A percentile compares a stretch with the other conserved stretches of the same genome.
Evolutionary conservation across 2,113 vertebrate species (phyloP).

Genomic region (Trochalopteron elliotii): DNA sequence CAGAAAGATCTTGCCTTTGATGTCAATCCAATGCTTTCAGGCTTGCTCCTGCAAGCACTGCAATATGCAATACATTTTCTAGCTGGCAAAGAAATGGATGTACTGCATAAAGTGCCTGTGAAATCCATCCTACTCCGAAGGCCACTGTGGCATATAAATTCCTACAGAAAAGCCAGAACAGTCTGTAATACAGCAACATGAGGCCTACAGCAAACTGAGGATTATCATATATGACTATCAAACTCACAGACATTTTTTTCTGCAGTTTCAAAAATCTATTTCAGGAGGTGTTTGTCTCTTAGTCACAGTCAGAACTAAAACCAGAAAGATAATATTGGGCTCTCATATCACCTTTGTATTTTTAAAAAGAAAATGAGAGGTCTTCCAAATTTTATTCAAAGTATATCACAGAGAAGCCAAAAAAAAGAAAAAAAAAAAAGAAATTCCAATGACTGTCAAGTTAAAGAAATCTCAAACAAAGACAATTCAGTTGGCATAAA

Average conservation of each 20-base stretch:
- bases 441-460: neutral
- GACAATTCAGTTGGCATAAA: neutral
- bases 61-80: constrained; percentile 3
- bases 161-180: neutral
- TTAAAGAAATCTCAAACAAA: neutral
- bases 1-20: constrained; percentile 46
- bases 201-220: neutral
- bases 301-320: neutral
- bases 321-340: neutral
- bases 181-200: neutral
- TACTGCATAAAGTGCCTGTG: neutral
- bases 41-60: constrained; percentile 41
- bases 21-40: constrained; percentile 42
- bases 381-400: neutral
- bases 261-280: neutral
- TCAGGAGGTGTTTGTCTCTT: neutral
- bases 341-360: neutral
- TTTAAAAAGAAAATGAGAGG: neutral
- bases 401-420: neutral
- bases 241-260: neutral
- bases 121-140: neutral
- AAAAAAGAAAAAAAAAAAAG: neutral
- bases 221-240: neutral
- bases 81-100: neutral
- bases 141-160: neutral